These are phyloP conservation scores for Halictus rubicundus DNA, from an alignment of 1,140 invertebrate species.

Conservation along the genomic window DNA sequence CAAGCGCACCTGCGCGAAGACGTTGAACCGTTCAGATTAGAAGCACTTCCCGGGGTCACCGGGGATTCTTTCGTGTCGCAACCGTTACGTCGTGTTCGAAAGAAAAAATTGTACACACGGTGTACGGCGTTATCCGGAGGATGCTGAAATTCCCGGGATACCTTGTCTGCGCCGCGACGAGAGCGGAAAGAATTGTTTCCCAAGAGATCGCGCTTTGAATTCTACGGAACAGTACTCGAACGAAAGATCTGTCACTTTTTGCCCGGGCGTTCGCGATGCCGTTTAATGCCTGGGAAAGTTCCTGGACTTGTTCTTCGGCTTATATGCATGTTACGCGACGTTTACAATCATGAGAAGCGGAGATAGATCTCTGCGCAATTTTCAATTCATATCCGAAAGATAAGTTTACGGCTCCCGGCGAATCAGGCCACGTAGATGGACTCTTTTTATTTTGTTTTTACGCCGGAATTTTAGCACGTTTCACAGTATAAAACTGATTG, in stretches of 20 bases:
- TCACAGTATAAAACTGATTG: too few relatives aligned
- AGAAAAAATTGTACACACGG: conserved; percentile 6
- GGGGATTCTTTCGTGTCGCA: conserved; percentile 1
- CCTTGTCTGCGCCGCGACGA: not conserved
- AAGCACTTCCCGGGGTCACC: not conserved
- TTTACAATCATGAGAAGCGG: conserved; percentile 28
- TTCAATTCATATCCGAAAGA: not conserved
- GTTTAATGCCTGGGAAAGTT: conserved; percentile 56
- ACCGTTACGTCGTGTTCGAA: not conserved
- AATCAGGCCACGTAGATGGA: not conserved
- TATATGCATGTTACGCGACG: conserved; percentile 29
- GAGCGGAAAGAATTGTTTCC: conserved; percentile 34
- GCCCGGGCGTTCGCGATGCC: conserved; percentile 6
- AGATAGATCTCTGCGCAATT: conserved; percentile 23
- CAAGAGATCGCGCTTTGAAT: conserved; percentile 26
- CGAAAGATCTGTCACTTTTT: conserved; percentile 47
- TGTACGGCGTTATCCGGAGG: not conserved
- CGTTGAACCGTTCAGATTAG: not conserved
- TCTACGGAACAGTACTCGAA: conserved; percentile 11
- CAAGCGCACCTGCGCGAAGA: not conserved
- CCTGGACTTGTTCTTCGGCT: not conserved
- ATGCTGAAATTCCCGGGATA: conserved; percentile 35
- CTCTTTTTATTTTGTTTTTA: not conserved
- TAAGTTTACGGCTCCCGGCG: not conserved
- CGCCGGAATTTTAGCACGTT: not conserved